These are phyloP conservation scores for Mirounga angustirostris DNA, from an alignment of 2,113 vertebrate genomes.

Conservation along the genomic window DNA sequence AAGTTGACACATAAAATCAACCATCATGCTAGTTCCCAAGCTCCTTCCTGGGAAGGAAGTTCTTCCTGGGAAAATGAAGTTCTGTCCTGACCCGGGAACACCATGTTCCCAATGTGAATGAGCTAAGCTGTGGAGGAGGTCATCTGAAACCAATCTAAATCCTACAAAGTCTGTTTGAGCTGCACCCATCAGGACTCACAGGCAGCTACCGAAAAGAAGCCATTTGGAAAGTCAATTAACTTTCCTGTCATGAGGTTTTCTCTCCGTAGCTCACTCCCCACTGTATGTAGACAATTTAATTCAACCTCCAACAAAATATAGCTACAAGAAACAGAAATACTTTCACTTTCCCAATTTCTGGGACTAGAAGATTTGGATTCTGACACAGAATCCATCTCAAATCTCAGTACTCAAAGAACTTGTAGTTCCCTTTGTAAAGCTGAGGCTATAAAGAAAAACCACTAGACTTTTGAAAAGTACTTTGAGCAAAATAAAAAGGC, in stretches of 20 bases:
- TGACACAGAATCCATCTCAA: slow-evolving; percentile 19
- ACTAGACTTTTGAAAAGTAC: slow-evolving; percentile 6
- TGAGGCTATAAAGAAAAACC: slow-evolving; percentile 35
- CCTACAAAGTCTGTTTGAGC: slow-evolving; percentile 13
- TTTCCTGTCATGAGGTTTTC: slow-evolving; percentile 20
- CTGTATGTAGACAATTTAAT: slow-evolving; percentile 25
- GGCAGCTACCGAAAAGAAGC: neutral
- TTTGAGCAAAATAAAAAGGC: slow-evolving; percentile 29
- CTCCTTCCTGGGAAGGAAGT: neutral
- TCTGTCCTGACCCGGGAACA: neutral
- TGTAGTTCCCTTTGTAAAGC: neutral
- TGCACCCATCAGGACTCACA: slow-evolving; percentile 12
- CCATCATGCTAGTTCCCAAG: neutral
- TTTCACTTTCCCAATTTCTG: slow-evolving; percentile 11
- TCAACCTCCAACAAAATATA: slow-evolving; percentile 47
- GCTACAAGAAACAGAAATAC: neutral
- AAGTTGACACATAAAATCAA: neutral
- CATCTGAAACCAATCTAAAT: slow-evolving; percentile 38
- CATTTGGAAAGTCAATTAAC: slow-evolving; percentile 50
- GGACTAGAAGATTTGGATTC: slow-evolving; percentile 18
- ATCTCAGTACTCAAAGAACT: slow-evolving; percentile 7
- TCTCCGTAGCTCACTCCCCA: neutral
- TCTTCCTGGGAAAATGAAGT: neutral
- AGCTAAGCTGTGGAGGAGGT: neutral
- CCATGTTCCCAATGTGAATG: neutral